A percentile compares a stretch with the other conserved stretches of the same genome.
Evolutionary conservation across 2,113 vertebrate genomes (phyloP).

Genomic region (Antechinus stuartii): DNA sequence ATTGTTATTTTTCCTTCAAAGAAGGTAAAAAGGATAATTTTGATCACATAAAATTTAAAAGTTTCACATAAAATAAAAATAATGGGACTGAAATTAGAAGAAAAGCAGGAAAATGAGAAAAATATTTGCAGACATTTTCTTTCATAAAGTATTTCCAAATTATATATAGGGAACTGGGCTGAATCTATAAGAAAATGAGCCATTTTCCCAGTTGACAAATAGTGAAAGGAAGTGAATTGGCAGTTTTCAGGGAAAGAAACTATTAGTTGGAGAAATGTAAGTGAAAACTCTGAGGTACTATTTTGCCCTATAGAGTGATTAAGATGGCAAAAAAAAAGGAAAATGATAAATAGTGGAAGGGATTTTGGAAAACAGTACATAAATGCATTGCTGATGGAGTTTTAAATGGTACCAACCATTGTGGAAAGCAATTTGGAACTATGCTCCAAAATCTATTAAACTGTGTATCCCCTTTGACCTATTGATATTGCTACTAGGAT

Average conservation of each 20-base stretch:
- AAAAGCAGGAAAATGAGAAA: too few species aligned
- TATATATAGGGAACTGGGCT: not conserved
- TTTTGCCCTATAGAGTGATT: not conserved
- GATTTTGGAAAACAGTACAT: not conserved
- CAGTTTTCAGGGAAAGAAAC: not conserved
- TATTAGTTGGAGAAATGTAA: not conserved
- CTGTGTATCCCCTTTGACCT: not conserved
- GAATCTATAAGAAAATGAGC: too few species aligned
- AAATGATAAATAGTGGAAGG: not conserved
- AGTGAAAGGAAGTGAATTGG: not conserved
- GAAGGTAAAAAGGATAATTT: not conserved
- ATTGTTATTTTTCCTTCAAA: not conserved
- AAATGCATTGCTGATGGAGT: not conserved
- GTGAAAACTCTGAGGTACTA: not conserved
- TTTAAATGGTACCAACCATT: not conserved
- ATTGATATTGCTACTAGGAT: not conserved
- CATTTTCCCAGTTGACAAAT: not conserved
- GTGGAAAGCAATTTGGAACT: not conserved
- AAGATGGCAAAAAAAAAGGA: not conserved
- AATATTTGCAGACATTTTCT: too few species aligned
- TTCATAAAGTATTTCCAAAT: not conserved
- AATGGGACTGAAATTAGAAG: too few species aligned
- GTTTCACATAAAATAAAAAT: not conserved
- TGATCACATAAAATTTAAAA: not conserved
- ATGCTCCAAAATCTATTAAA: not conserved